Conservation (phyloP, 2,797 vertebrate species). For the Cheirogaleus major region DNA sequence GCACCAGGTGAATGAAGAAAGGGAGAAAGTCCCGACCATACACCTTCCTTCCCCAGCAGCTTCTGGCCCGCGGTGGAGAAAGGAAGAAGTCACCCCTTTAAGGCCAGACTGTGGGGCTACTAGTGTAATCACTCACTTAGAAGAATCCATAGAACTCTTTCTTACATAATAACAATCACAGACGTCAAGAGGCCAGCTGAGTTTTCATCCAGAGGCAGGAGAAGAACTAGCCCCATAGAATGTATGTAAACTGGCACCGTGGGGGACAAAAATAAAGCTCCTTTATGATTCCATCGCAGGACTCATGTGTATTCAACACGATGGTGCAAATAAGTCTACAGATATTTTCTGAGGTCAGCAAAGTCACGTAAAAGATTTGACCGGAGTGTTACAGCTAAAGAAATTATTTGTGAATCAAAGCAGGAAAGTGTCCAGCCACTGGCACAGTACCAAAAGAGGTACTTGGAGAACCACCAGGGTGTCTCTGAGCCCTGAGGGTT, state of each 20-base stretch:
- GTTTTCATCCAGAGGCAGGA: slow-evolving; percentile 5
- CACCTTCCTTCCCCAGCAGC: neutral
- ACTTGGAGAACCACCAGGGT: neutral
- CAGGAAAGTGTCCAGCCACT: neutral
- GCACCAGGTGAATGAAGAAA: neutral
- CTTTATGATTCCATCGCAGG: neutral
- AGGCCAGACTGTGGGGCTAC: neutral
- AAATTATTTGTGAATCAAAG: slow-evolving; percentile 36
- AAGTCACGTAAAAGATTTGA: slow-evolving; percentile 37
- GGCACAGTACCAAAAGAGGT: neutral
- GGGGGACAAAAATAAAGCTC: slow-evolving; percentile 44
- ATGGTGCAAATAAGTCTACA: slow-evolving; percentile 28
- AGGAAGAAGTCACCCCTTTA: neutral
- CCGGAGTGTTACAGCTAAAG: neutral
- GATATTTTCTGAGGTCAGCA: slow-evolving; percentile 49
- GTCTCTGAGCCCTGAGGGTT: neutral
- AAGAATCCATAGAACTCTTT: neutral
- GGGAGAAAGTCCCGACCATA: neutral
- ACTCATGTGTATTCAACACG: slow-evolving; percentile 19
- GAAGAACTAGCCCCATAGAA: neutral
- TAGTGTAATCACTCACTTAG: neutral
- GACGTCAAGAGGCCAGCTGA: neutral
- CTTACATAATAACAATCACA: neutral
- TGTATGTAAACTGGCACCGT: slow-evolving; percentile 25
- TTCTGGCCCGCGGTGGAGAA: neutral